These are phyloP conservation scores for Scytalopus superciliaris DNA, from an alignment of 2,113 vertebrate species.

Conservation along the genomic window DNA sequence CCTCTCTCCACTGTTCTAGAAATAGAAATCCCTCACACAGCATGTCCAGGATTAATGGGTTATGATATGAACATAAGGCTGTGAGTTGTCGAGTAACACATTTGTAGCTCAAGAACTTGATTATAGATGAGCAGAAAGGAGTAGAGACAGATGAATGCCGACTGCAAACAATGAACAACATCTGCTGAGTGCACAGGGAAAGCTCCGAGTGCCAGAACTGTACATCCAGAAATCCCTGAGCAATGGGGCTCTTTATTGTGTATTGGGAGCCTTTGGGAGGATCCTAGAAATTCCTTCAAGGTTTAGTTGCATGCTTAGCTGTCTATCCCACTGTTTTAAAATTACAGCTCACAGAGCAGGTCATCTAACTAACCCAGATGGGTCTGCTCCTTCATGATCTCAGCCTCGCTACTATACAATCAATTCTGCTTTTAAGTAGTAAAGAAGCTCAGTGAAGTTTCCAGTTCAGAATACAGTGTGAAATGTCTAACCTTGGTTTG, in stretches of 20 bases:
- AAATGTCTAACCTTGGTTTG: neutral
- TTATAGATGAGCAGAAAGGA: constrained; percentile 43
- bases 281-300: neutral
- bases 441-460: constrained; percentile 14
- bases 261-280: neutral
- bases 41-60: neutral
- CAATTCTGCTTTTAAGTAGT: constrained; percentile 22
- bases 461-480: neutral
- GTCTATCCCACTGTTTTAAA: neutral
- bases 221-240: neutral
- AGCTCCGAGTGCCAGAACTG: neutral
- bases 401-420: neutral
- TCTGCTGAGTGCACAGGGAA: neutral
- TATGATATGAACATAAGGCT: neutral
- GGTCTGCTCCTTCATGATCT: neutral
- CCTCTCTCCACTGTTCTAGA: neutral
- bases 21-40: neutral
- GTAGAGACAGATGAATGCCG: constrained; percentile 28
- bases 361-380: neutral
- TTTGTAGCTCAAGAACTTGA: constrained; percentile 48
- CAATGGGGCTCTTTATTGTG: neutral
- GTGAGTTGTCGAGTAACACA: neutral
- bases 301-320: neutral
- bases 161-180: constrained; percentile 8
- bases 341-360: neutral